Evolutionary conservation across 2,113 vertebrate species (phyloP).

Genomic region (Opisthocomus hoazin): DNA sequence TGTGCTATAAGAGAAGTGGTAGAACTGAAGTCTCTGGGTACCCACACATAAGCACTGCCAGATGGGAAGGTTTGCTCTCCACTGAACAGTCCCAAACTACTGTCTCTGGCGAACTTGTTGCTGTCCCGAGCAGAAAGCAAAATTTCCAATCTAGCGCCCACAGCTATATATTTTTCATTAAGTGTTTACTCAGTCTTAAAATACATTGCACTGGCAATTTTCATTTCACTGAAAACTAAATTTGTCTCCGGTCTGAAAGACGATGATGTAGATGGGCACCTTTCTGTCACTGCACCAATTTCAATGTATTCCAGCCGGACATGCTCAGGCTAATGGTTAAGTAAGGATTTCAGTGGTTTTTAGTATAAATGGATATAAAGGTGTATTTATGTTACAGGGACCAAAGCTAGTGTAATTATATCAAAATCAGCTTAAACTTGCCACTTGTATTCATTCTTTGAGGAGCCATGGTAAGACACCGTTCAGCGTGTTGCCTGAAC

Average conservation of each 20-base stretch:
- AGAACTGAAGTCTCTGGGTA: background rate
- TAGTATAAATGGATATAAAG: background rate
- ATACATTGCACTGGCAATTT: background rate
- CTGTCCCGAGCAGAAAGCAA: background rate
- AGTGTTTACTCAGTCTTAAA: background rate
- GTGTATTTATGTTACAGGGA: background rate
- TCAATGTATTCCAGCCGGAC: background rate
- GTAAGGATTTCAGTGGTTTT: background rate
- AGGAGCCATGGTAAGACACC: background rate
- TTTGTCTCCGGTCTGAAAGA: background rate
- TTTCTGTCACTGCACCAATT: background rate
- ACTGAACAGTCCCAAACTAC: background rate
- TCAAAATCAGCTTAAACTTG: background rate
- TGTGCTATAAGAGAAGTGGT: background rate
- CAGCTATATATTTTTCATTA: accelerated
- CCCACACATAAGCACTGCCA: background rate
- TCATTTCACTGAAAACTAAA: background rate
- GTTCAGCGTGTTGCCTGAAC: accelerated
- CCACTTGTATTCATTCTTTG: background rate
- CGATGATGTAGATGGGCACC: accelerated
- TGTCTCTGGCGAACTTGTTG: background rate
- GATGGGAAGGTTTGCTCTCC: background rate
- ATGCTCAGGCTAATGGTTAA: background rate
- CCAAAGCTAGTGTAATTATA: background rate
- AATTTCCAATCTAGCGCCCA: accelerated